Percentiles rank a stretch among this genome's conserved stretches.
Conservation (phyloP, 2,888 invertebrate species). For the Sussaba pulchella region DNA sequence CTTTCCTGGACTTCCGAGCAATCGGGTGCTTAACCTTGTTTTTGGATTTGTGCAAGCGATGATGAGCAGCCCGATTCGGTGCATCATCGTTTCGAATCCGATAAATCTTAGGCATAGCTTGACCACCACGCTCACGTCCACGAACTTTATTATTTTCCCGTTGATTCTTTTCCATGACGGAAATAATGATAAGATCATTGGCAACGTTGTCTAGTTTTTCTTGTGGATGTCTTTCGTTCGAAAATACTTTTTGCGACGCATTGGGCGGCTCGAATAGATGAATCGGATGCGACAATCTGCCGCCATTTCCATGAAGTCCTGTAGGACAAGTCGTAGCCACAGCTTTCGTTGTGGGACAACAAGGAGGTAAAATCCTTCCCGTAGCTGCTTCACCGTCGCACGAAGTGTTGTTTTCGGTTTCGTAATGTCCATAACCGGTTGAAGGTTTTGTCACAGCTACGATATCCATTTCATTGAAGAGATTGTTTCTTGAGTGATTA, state of each 20-base stretch:
- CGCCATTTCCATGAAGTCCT: not conserved
- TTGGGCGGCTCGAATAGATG: not conserved
- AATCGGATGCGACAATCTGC: not conserved
- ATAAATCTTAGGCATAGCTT: constrained; percentile 5
- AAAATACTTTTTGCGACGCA: not conserved
- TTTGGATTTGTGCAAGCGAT: constrained; percentile 17
- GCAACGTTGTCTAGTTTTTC: constrained; percentile 2
- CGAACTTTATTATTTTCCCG: constrained; percentile 13
- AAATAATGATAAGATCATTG: constrained; percentile 52
- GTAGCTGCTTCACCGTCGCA: constrained; percentile 17
- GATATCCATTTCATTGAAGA: not conserved
- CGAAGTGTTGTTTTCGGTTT: not conserved
- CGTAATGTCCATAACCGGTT: constrained; percentile 3
- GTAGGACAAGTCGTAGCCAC: not conserved
- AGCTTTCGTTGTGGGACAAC: constrained; percentile 2
- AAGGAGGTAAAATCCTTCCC: constrained; percentile 57
- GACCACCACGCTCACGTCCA: not conserved
- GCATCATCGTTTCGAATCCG: not conserved
- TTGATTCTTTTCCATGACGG: constrained; percentile 51
- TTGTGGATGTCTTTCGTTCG: not conserved
- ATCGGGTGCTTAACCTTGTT: not conserved
- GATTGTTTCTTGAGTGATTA: not conserved
- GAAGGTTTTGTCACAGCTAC: not conserved
- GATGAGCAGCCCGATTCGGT: not conserved
- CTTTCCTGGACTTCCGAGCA: not conserved